Evolutionary conservation across 1,140 invertebrate species (phyloP).

Genomic region (Drosophila paulistorum): DNA sequence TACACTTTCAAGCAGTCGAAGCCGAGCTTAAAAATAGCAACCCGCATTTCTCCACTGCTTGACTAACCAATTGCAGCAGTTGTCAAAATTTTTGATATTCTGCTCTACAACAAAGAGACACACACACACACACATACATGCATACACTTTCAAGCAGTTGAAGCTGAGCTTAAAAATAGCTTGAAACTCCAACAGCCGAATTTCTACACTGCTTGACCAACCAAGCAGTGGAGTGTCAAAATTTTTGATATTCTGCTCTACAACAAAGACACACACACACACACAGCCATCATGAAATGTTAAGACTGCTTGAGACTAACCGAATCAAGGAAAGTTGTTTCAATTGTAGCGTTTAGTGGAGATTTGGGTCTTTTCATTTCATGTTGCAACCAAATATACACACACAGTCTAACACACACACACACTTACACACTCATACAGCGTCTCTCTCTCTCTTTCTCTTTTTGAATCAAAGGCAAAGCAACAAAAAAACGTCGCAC

Average conservation of each 20-base stretch:
- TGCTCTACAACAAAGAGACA: neutral
- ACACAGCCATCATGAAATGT: conserved; percentile 13
- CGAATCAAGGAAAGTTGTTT: neutral
- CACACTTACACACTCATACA: conserved; percentile 18
- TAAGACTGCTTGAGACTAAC: neutral
- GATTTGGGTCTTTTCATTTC: neutral
- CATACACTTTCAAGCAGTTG: neutral
- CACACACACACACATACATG: conserved; percentile 13
- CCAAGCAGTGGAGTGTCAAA: neutral
- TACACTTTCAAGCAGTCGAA: neutral
- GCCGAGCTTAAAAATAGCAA: neutral
- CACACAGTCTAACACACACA: conserved; percentile 19
- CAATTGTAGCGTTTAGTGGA: neutral
- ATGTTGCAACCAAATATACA: neutral
- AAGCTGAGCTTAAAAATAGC: conserved; percentile 1
- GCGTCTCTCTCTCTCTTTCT: conserved; percentile 23
- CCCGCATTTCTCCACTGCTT: neutral
- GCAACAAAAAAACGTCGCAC: conserved; percentile 13
- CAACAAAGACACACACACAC: neutral
- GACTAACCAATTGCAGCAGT: neutral
- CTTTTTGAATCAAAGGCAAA: conserved; percentile 18
- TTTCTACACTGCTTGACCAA: neutral
- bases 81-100: conserved; percentile 1
- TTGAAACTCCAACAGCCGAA: neutral
- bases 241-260: neutral